Evolutionary conservation across 2,888 invertebrate genomes (phyloP), one percentile per base, ranked within the genome.

Genomic region (Cantharis lateralis): DNA sequence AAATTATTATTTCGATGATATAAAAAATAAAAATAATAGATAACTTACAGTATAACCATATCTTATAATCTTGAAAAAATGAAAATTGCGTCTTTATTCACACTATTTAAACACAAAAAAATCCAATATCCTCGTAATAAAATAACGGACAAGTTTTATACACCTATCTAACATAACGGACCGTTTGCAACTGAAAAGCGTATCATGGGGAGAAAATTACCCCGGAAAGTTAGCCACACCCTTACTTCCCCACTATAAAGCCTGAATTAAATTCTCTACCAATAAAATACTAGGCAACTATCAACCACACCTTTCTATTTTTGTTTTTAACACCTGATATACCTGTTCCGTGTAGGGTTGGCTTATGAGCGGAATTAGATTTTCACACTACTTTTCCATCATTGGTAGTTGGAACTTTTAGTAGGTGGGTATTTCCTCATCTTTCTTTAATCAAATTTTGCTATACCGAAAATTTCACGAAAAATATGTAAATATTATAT

Each of bases 1-100:
- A 48, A n/a, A 24, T 24, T 24, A 7, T n/a, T 48, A 0, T 48
- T n/a, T 18, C 20, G 10, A 18, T 64, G n/a, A 64, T 13, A 20
- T 7, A 20, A 24, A 66, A 66, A n/a, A 7, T 20, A 20, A 20
- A 66, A 66, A 18, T 18, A 62, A 4, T n/a, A 32, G 9, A 15
- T 71, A 86, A 88, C 88, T 88, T 86, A 88, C 88, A 88, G 80
- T 84, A 88, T 87, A 82, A 88, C 88, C 88, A 88, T 88, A 87
- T 87, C 88, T 87, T 84, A 84, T 80, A 81, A 70, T 76, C 74
- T 74, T 71, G 71, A 15, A 74, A 72, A 64, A 26, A 28, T 26
- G 15, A 62, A 73, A 71, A 18, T 68, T 20, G 18, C 15, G 18
- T 20, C 62, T 74, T 20, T 71, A 74, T 74, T 66, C 69, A 62